A percentile compares a stretch with the other conserved stretches of the same genome.
Conservation (phyloP, 2,113 vertebrate species). For the Pelecanoides urinatrix region DNA sequence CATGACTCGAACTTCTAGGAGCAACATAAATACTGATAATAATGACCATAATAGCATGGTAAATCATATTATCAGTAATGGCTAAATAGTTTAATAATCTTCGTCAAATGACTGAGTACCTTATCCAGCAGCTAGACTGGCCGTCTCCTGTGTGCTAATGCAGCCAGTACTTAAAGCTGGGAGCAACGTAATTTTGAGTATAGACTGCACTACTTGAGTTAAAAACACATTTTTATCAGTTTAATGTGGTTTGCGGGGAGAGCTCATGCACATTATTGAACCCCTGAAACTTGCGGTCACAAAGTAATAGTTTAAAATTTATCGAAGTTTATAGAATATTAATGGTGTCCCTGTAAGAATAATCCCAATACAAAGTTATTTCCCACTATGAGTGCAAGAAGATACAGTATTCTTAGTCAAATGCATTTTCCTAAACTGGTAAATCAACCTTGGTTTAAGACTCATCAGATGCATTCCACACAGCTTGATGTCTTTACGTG, state of each 20-base stretch:
- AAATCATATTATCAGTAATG: slow-evolving; percentile 49
- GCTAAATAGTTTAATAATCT: slow-evolving; percentile 39
- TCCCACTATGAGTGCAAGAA: background rate
- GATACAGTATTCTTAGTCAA: background rate
- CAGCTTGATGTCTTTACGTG: background rate
- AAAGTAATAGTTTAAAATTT: background rate
- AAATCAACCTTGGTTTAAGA: background rate
- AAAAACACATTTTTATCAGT: background rate
- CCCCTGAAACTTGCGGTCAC: background rate
- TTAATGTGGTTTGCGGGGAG: background rate
- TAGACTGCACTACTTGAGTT: background rate
- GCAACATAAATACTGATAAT: slow-evolving; percentile 35
- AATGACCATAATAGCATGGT: slow-evolving; percentile 1
- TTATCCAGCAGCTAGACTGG: slow-evolving; percentile 32
- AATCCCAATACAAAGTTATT: background rate
- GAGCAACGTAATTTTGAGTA: background rate
- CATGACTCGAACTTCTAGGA: background rate
- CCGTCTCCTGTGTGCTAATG: slow-evolving; percentile 33
- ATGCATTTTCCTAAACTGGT: background rate
- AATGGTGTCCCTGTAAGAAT: background rate
- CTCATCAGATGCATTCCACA: background rate
- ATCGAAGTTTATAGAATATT: background rate
- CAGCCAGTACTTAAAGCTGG: background rate
- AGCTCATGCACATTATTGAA: background rate
- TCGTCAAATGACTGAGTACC: slow-evolving; percentile 14